Evolutionary conservation across 2,113 vertebrate genomes (phyloP), one percentile per base, ranked within the genome.

Genomic region (Colistium nudipinnis): DNA sequence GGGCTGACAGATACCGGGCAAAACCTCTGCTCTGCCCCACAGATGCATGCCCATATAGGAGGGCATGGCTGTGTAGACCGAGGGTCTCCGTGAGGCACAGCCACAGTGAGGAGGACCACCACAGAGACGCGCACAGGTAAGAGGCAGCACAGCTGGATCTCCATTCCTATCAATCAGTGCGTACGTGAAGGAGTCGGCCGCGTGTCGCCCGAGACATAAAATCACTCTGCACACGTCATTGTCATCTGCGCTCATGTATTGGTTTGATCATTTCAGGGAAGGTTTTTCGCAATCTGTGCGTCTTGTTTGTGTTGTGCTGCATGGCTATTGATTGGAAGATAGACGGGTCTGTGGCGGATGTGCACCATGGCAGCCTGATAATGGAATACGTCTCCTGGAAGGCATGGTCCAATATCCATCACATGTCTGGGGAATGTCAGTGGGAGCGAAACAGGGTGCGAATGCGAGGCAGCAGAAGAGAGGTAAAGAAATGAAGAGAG

Each of bases 41-140:
- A 83, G 63, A 86, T 74, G 67, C 83, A 78, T 82, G 88, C 91
- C 88, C 88, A 87, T 90, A 74, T 88, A 88, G 89, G 91, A 91
- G 85, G 87, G 88, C 82, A 92, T 87, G 76, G 78, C 82, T 80
- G 80, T 83, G 52, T 72, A 87, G 68, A 84, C 69, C 67, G 13
- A 68, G 80, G 84, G 80, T 89, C 84, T 86, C 76, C 78, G 85
- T 61, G 72, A 81, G 72, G 49, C 77, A 70, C 76, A 52, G 77
- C 63, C 79, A 53, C 49, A 75, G 47, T 82, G 55, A 84, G 57
- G 45, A 76, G 70, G 82, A 88, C 76, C 59, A 72, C 55, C 83
- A 81, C 80, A 77, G 76, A 82, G 80, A 74, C 60, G 83, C 60
- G 83, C 61, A 8, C 80, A 91, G 90, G 90, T 90, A 88, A 89